Evolutionary conservation across 2,888 invertebrate genomes (phyloP), one percentile per base, ranked within the genome.

Genomic region (Dryococelus australis): DNA sequence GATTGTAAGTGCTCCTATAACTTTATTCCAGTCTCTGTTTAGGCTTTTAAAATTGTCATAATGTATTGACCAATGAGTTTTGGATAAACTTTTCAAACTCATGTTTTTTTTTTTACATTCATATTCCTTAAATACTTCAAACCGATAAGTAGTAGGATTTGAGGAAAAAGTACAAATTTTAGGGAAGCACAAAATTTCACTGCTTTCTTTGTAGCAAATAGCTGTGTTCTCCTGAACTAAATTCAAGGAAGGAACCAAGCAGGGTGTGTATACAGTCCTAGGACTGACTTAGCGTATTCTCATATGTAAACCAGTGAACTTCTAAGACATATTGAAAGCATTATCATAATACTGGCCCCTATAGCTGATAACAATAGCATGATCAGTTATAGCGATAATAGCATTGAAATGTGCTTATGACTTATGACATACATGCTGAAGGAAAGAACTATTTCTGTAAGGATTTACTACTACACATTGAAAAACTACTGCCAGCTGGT

Each of bases 121-220:
- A 79, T 10, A 79, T 79, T 24, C 79, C 9, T 79, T 6, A 10
- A 79, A 10, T 79, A 27, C 27, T 8, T 79, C n/a, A 1, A 0
- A 79, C n/a, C 20, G 16, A 1, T 79, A n/a, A n/a, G n/a, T 79
- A 79, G 79, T 79, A n/a, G 27, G 9, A 79, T 10, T 79, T 79
- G 79, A 79, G n/a, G 8, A 79, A 79, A 79, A 79, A 27, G 35
- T 79, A 79, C 3, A 79, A 20, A 5, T 79, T 79, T 79, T 79
- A 10, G 79, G 9, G 79, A 79, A 79, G 80, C 80, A 80, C 13
- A 26, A 80, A 80, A 28, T 3, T 3, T 80, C 80, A 13, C 13
- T 80, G 9, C n/a, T 80, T 12, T 80, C 80, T 80, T 80, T 80
- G 80, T 26, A 80, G 80, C n/a, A 80, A 80, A 13, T 80, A 80